Conservation (phyloP, 2,113 vertebrate species). For the Oreocharis arfaki region DNA sequence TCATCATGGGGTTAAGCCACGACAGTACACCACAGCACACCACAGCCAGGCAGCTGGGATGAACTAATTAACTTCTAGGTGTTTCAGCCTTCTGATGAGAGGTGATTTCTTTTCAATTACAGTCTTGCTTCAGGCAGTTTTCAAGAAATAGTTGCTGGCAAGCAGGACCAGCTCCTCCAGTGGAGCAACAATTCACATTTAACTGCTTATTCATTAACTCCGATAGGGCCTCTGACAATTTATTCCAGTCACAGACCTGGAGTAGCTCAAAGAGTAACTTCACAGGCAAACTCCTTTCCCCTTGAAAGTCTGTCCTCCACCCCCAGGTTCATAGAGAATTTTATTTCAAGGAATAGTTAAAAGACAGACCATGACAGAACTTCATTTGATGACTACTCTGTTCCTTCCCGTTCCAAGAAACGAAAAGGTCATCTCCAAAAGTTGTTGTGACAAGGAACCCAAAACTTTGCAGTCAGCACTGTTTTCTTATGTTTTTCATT, state of each 20-base stretch:
- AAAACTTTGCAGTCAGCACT: not conserved
- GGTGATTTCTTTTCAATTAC: not conserved
- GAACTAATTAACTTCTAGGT: not conserved
- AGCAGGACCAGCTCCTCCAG: slow-evolving; percentile 16
- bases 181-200: not conserved
- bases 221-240: not conserved
- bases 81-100: not conserved
- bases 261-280: not conserved
- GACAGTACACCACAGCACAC: not conserved
- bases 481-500: not conserved
- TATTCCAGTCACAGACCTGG: not conserved
- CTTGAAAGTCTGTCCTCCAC: not conserved
- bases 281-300: not conserved
- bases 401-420: not conserved
- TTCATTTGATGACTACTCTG: not conserved
- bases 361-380: not conserved
- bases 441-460: not conserved
- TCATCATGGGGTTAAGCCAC: not conserved
- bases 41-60: not conserved
- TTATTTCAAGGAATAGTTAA: not conserved
- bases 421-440: not conserved
- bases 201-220: slow-evolving; percentile 10
- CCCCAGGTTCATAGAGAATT: not conserved
- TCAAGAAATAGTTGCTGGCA: not conserved
- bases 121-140: slow-evolving; percentile 10